Evolutionary conservation across 2,888 invertebrate genomes (phyloP).

Genomic region (Mamestra brassicae): DNA sequence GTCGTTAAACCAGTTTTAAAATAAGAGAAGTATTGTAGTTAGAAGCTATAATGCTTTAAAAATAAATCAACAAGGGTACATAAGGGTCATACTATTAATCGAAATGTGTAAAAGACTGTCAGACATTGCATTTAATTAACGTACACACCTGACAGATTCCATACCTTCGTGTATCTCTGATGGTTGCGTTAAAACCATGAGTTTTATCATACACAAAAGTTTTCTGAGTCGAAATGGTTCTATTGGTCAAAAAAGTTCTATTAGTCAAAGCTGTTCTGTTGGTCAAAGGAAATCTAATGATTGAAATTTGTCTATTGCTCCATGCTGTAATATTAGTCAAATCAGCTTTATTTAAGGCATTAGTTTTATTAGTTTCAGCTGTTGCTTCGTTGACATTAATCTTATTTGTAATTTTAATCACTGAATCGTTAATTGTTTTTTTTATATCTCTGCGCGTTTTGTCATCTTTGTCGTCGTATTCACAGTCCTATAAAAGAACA

Average conservation of each 20-base stretch:
- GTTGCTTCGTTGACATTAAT: not conserved
- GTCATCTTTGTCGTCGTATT: not conserved
- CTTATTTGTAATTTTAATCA: not conserved
- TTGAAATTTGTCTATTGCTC: not conserved
- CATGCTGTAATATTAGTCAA: not conserved
- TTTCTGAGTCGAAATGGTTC: not conserved
- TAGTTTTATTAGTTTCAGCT: not conserved
- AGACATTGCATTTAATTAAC: not conserved
- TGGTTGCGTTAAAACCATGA: not conserved
- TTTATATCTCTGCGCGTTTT: slow-evolving; percentile 18
- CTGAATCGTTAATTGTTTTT: not conserved
- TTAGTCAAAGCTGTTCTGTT: not conserved
- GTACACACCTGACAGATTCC: slow-evolving; percentile 58
- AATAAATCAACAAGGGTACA: too few species aligned
- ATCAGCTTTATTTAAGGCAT: not conserved
- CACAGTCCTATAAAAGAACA: slow-evolving; percentile 25
- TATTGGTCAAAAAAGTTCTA: not conserved
- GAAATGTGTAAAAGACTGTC: not conserved
- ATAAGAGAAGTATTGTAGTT: not conserved
- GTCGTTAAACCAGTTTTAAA: not conserved
- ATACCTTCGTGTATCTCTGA: slow-evolving; percentile 11
- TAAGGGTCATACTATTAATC: too few species aligned
- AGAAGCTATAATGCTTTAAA: too few species aligned
- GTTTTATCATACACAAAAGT: not conserved
- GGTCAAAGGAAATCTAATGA: not conserved